Evolutionary conservation across 1,140 invertebrate genomes (phyloP), one percentile per base, ranked within the genome.

Genomic region (Muscidifurax raptorellus): DNA sequence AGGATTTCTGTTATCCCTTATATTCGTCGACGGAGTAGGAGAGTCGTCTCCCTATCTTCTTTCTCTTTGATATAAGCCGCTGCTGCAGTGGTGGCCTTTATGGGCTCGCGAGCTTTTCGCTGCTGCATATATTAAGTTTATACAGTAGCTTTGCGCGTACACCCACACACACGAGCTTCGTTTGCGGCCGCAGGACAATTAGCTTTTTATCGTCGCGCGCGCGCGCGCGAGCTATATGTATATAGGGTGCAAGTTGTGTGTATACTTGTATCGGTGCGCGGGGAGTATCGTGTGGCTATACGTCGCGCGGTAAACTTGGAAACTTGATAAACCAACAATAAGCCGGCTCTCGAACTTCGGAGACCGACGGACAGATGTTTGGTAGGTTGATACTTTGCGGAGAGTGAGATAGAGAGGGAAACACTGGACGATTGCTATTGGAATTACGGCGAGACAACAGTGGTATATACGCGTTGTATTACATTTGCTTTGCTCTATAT

Each of bases 1-100:
- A 79, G 82, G 82, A 84, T 84, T 84, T 84, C 81, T 32, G 32
- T 83, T 82, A 82, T 82, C 25, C 72, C 47, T 80, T 44, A 80
- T 59, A 67, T 67, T 47, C 52, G 67, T 2, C 1, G 66, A 40
- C 4, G 18, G 52, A 59, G 67, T 12, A 27, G 18, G 67, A 18
- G 44, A 36, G 69, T 52, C 15, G 44, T 44, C 28, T 82, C 44
- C n/a, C 30, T 40, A 2, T 44, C 44, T 64, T 72, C 71, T 75
- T n/a, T 66, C 52, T 83, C 75, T 75, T 82, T 82, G 81, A 76
- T 64, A 76, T 36, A 71, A 74, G 69, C 44, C 25, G 69, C 80
- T 36, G 18, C 36, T 10, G 18, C 13, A n/a, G 59, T 47, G 18
- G 40, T 52, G 15, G 22, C 36, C 44, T 59, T 59, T 59, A 30